Evolutionary conservation across 1,140 invertebrate species (phyloP).

Genomic region (Bathynomus jamesi): DNA sequence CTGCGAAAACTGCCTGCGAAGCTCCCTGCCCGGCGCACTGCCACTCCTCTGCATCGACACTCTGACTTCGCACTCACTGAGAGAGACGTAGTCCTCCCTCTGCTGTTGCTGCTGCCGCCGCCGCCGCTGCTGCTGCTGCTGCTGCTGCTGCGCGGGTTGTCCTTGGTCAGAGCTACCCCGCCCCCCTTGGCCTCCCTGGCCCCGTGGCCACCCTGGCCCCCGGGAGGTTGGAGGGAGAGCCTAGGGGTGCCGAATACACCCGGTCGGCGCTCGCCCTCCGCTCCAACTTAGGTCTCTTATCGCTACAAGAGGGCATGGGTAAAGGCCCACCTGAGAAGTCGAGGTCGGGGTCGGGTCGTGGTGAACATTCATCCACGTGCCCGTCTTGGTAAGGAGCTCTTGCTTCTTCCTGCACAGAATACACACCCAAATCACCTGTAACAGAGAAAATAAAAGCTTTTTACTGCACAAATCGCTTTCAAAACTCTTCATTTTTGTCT

Average conservation of each 20-base stretch:
- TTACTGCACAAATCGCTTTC: too few relatives aligned
- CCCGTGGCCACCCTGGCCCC: constrained; percentile 66
- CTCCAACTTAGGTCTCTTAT: constrained; percentile 63
- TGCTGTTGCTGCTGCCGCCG: too few relatives aligned
- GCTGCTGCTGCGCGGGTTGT: background rate
- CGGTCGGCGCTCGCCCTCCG: constrained; percentile 45
- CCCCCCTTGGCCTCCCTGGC: too few relatives aligned
- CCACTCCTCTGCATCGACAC: constrained; percentile 12
- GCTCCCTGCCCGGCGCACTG: constrained; percentile 46
- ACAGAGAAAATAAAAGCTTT: too few relatives aligned
- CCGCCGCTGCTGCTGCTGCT: too few relatives aligned
- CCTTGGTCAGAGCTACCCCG: background rate
- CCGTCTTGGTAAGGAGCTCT: constrained; percentile 93
- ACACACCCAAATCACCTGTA: constrained; percentile 98
- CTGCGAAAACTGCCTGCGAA: constrained; percentile 81
- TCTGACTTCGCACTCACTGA: background rate
- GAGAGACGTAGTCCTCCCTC: background rate
- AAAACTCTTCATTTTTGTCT: too few relatives aligned
- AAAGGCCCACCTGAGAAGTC: constrained; percentile 48
- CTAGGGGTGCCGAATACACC: constrained; percentile 40
- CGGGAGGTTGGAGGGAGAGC: constrained; percentile 61
- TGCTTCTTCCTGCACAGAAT: constrained; percentile 98
- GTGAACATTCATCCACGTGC: constrained; percentile 82
- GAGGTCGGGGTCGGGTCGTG: constrained; percentile 62
- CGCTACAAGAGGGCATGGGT: constrained; percentile 41